These are phyloP conservation scores for Oligia strigilis DNA, from an alignment of 2,888 invertebrate genomes.

Conservation along the genomic window DNA sequence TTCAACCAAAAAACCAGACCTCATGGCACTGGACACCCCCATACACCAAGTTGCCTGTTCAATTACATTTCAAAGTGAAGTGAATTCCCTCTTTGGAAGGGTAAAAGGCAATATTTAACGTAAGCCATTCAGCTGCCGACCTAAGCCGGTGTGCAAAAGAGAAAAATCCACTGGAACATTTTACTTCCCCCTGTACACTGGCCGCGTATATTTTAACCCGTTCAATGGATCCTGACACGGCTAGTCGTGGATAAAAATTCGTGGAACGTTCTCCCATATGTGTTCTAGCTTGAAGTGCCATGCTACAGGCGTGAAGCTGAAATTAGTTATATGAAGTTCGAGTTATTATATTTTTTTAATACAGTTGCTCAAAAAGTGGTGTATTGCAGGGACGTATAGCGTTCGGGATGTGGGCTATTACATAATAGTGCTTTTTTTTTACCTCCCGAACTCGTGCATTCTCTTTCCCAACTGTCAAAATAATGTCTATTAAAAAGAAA, in stretches of 20 bases:
- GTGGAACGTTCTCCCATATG: neutral
- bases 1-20: neutral
- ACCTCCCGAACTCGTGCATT: no score
- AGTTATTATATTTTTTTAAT: neutral
- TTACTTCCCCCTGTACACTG: slow-evolving; percentile 51
- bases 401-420: no score
- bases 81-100: slow-evolving; percentile 64
- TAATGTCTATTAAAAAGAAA: no score
- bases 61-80: slow-evolving; percentile 60
- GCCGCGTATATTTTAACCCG: slow-evolving; percentile 64
- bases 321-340: neutral
- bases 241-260: slow-evolving; percentile 44
- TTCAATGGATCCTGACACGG: slow-evolving; percentile 60
- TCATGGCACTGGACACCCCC: neutral
- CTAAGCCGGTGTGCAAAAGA: slow-evolving; percentile 63
- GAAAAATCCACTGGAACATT: slow-evolving; percentile 62
- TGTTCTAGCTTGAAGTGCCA: neutral
- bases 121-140: slow-evolving; percentile 63
- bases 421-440: no score
- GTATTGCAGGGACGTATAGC: no score
- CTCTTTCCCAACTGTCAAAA: no score
- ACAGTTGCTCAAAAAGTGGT: no score
- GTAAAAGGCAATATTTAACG: slow-evolving; percentile 76
- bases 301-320: neutral
- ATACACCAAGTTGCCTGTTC: slow-evolving; percentile 53